Evolutionary conservation across 30 jellyfish, hydroid and myxozoan genomes (phyloP).

Genomic region (Hydra vulgaris): DNA sequence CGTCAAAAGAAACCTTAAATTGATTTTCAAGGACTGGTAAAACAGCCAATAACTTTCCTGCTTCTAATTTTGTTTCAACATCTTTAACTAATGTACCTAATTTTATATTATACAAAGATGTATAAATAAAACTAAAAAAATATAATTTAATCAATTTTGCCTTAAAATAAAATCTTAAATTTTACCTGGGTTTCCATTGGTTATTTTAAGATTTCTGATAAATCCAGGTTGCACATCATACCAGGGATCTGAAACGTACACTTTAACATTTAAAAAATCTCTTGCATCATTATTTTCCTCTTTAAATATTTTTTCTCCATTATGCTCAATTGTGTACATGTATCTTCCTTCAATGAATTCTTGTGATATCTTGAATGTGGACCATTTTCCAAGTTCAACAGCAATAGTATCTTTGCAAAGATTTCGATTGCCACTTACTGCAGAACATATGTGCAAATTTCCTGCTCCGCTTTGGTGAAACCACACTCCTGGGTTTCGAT

Average conservation of each 20-base stretch:
- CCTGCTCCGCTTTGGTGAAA: neutral
- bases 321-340: neutral
- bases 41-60: neutral
- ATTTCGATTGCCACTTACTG: neutral
- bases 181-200: neutral
- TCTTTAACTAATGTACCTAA: neutral
- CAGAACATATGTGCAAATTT: neutral
- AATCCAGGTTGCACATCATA: neutral
- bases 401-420: neutral
- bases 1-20: neutral
- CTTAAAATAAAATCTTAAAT: no score
- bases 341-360: neutral
- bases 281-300: neutral
- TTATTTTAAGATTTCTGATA: neutral
- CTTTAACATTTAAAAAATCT: neutral
- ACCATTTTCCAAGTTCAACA: neutral
- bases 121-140: no score
- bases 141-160: no score
- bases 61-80: neutral
- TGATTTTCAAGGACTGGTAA: neutral
- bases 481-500: conserved; percentile 9
- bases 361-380: neutral
- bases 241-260: neutral
- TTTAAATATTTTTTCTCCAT: neutral
- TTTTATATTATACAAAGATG: neutral